phyloP scores from a whole-genome alignment of 2,888 invertebrate species.

The Drosophila nr. medialis region DNA sequence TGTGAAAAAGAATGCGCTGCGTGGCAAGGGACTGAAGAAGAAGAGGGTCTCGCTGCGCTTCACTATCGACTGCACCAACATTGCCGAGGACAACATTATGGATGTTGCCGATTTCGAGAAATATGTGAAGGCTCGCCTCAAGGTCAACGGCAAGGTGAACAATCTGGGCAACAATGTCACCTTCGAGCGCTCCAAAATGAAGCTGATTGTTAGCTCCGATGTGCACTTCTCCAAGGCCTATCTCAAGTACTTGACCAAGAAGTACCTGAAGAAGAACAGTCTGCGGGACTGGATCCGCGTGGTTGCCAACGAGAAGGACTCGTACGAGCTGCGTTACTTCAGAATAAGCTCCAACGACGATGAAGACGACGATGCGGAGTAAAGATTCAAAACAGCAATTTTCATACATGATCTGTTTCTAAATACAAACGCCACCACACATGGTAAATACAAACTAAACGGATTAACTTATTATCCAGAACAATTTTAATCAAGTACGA shows the following conservation, averaged over 20 bases:
- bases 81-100: slow-evolving; percentile 99
- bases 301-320: slow-evolving; percentile 97
- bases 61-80: slow-evolving; percentile 98
- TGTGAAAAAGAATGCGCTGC: slow-evolving; percentile 86
- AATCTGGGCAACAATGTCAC: slow-evolving; percentile 97
- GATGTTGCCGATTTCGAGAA: slow-evolving; percentile 98
- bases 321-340: slow-evolving; percentile 99
- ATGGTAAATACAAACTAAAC: neutral
- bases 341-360: slow-evolving; percentile 95
- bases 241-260: slow-evolving; percentile 99
- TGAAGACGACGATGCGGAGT: slow-evolving; percentile 89
- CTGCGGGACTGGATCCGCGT: slow-evolving; percentile 99
- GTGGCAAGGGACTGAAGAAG: slow-evolving; percentile 94
- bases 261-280: slow-evolving; percentile 99
- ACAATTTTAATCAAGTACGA: neutral
- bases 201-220: slow-evolving; percentile 95
- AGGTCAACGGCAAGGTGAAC: slow-evolving; percentile 98
- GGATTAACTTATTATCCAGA: neutral
- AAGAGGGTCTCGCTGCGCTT: slow-evolving; percentile 97
- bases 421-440: slow-evolving; percentile 1
- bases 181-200: slow-evolving; percentile 96
- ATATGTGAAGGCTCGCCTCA: slow-evolving; percentile 94
- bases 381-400: slow-evolving; percentile 60
- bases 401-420: slow-evolving; percentile 29
- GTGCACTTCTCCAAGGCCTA: slow-evolving; percentile 94